Conservation (phyloP, 2,888 invertebrate genomes). For the Allolobophora icterica region DNA sequence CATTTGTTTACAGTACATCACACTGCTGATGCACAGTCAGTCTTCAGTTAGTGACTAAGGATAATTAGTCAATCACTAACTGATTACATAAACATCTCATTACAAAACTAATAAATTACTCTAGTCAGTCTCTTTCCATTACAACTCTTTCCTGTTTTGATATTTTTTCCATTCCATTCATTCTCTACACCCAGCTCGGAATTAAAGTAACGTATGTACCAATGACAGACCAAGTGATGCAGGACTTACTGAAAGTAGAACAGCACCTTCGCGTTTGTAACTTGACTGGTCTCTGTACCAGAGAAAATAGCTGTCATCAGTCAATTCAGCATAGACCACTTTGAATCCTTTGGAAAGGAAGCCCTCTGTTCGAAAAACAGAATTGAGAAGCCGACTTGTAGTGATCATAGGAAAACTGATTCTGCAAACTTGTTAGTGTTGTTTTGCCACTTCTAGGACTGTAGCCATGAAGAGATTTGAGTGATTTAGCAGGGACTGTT, state of each 20-base stretch:
- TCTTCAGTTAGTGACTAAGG: not conserved
- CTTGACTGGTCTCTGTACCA: slow-evolving; percentile 76
- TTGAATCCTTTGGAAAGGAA: slow-evolving; percentile 82
- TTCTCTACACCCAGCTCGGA: not conserved
- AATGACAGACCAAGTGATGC: not conserved
- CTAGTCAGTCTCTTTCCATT: not conserved
- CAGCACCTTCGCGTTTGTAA: slow-evolving; percentile 39
- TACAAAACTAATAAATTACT: not conserved
- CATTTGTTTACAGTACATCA: not conserved
- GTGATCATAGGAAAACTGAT: not conserved
- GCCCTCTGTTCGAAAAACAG: slow-evolving; percentile 72
- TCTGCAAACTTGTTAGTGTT: not conserved
- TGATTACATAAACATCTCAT: not conserved
- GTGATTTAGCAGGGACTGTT: not conserved
- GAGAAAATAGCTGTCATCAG: slow-evolving; percentile 85
- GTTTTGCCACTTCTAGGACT: not conserved
- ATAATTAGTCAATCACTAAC: not conserved
- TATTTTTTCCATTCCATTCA: not conserved
- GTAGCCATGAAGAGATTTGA: not conserved
- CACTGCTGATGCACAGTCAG: not conserved
- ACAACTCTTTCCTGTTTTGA: not conserved
- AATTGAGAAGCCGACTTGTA: not conserved
- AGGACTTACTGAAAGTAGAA: slow-evolving; percentile 33
- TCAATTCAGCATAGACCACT: slow-evolving; percentile 83
- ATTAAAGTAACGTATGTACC: not conserved